Base-by-base conservation (phyloP, 2,888 invertebrate species). In the Baccha elongata region DNA sequence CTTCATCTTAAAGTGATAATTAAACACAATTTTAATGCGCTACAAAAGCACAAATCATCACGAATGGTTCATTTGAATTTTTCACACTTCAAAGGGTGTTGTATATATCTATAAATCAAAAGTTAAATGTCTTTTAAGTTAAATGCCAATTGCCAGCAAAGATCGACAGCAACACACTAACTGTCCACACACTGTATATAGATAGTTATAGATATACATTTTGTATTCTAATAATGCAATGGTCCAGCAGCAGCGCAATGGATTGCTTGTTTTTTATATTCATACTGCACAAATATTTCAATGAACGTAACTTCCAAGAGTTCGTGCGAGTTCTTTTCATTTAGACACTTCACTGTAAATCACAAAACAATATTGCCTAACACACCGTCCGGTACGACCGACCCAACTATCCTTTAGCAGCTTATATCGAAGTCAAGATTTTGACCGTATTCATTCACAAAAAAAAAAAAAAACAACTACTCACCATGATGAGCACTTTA, bases 401-500 rank as follows among this genome's bases (percentile, higher is more conserved):
- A 10, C 37, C 46, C 58, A 19, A 21, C 19, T 29, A 71, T 81
- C 69, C 74, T 81, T 74, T 60, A 32, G 68, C 48, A 64, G 50
- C 21, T 48, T 60, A 40, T 60, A 40, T 60, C 55, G 65, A 35
- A 37, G 32, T 11, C 37, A n/a, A 71, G 71, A 67, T 71, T 65
- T 19, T 75, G 75, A 81, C 75, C 75, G 29, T 81, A 71, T 68
- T 72, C 58, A 7, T 48, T 50, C 52, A 19, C 11, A 53, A 29
- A 17, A 50, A 50, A 29, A 50, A 13, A 11, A 37, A 37, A 37
- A 3, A 13, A 13, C 17, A 53, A 62, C 44, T 78, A 83, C 83
- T 83, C 68, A 83, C 83, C 83, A 83, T 83, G 26, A 72, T 83
- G 83, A 83, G 83, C 83, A 83, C 83, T 76, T 83, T 32, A 17